Evolutionary conservation across 1,140 invertebrate genomes (phyloP).

Genomic region (Calephelis virginiensis): DNA sequence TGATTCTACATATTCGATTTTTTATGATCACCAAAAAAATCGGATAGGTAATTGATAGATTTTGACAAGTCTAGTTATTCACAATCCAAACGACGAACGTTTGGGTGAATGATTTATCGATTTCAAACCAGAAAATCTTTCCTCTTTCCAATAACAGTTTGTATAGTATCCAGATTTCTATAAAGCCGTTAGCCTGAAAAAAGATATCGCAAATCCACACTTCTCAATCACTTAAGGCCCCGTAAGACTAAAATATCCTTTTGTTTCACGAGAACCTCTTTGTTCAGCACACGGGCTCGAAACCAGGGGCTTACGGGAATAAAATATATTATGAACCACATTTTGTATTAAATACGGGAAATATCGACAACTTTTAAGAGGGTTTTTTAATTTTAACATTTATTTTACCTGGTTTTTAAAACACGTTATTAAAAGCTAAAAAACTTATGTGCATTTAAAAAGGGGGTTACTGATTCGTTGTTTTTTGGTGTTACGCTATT

Average conservation of each 20-base stretch:
- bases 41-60: no score
- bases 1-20: no score
- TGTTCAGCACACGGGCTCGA: conserved; percentile 1
- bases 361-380: background rate
- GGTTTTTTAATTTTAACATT: no score
- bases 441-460: no score
- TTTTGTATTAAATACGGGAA: background rate
- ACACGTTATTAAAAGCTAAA: no score
- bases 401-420: no score
- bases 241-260: conserved; percentile 16
- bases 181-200: conserved; percentile 10
- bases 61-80: no score
- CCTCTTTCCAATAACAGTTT: background rate
- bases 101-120: background rate
- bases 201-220: conserved; percentile 7
- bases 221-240: conserved; percentile 14
- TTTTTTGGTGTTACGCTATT: no score
- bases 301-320: background rate
- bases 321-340: conserved; percentile 8
- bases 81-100: no score
- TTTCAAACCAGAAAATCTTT: background rate
- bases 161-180: conserved; percentile 6
- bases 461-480: no score
- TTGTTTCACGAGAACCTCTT: conserved; percentile 9
- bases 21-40: no score